Percentiles rank a stretch among this genome's conserved stretches.
Evolutionary conservation across 2,797 vertebrate species (phyloP).

Genomic region (Artibeus lituratus): DNA sequence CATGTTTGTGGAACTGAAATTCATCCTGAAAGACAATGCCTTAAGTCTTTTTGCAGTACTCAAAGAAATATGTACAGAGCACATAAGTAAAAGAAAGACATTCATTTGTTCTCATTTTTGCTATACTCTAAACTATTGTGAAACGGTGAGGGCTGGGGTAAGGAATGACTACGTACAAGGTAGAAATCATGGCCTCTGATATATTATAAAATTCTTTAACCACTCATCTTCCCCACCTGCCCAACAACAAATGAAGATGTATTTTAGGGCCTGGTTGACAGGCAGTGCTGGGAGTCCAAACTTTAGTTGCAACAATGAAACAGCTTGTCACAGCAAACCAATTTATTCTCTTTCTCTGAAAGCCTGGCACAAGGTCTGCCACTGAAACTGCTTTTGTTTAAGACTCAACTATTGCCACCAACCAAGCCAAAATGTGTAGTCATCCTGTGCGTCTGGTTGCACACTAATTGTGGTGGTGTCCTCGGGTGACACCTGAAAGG

Average conservation of each 20-base stretch:
- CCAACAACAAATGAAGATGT: conserved; percentile 58
- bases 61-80: neutral
- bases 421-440: conserved; percentile 47
- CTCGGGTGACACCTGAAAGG: conserved; percentile 54
- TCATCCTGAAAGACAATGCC: neutral
- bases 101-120: neutral
- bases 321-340: conserved; percentile 55
- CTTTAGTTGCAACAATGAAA: neutral
- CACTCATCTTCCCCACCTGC: neutral
- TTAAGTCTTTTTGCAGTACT: neutral
- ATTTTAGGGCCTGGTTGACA: conserved; percentile 48
- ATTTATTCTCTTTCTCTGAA: conserved; percentile 65
- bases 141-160: neutral
- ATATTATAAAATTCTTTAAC: neutral
- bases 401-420: conserved; percentile 1
- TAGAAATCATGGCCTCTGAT: neutral
- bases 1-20: neutral
- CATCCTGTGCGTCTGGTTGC: neutral
- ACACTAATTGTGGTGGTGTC: conserved; percentile 35
- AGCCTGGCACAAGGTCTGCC: conserved; percentile 52
- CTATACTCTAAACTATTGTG: neutral
- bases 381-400: conserved; percentile 48
- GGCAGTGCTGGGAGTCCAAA: conserved; percentile 43
- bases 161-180: neutral
- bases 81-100: neutral